Evolutionary conservation across 1,140 invertebrate species (phyloP).

Genomic region (Elysia chlorotica): DNA sequence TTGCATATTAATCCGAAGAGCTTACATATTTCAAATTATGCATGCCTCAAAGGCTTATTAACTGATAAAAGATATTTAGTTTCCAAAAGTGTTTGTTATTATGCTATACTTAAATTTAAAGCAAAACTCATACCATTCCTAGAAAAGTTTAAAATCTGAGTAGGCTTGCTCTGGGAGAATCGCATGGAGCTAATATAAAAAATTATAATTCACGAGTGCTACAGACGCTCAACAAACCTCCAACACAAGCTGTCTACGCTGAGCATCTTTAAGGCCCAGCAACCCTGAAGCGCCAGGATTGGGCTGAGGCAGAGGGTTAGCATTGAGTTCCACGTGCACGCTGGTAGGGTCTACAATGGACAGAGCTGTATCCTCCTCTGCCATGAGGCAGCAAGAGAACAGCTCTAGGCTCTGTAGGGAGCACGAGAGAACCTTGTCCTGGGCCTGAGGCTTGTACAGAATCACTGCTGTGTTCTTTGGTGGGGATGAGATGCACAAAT

Average conservation of each 20-base stretch:
- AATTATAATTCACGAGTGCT: not conserved
- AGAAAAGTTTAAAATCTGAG: too few relatives aligned
- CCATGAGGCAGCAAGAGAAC: constrained; percentile 89
- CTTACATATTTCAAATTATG: too few relatives aligned
- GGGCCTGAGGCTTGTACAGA: constrained; percentile 75
- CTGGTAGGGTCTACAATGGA: constrained; percentile 95
- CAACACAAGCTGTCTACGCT: constrained; percentile 46
- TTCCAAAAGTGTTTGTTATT: too few relatives aligned
- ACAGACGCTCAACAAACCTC: constrained; percentile 39
- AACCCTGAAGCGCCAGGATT: constrained; percentile 30
- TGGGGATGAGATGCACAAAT: constrained; percentile 31
- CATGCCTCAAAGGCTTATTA: too few relatives aligned
- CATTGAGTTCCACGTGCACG: constrained; percentile 66
- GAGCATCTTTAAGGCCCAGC: constrained; percentile 60
- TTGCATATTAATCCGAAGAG: too few relatives aligned
- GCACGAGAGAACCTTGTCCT: constrained; percentile 79
- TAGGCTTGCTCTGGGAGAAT: too few relatives aligned
- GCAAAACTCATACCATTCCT: too few relatives aligned
- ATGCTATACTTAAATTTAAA: too few relatives aligned
- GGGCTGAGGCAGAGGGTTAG: constrained; percentile 42
- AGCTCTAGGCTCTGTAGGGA: constrained; percentile 89
- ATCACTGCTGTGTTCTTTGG: constrained; percentile 88
- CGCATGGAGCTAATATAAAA: too few relatives aligned
- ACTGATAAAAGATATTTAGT: too few relatives aligned
- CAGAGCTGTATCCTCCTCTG: constrained; percentile 91